Evolutionary conservation across 2,797 vertebrate genomes (phyloP).

Genomic region (Anguilla megastoma): DNA sequence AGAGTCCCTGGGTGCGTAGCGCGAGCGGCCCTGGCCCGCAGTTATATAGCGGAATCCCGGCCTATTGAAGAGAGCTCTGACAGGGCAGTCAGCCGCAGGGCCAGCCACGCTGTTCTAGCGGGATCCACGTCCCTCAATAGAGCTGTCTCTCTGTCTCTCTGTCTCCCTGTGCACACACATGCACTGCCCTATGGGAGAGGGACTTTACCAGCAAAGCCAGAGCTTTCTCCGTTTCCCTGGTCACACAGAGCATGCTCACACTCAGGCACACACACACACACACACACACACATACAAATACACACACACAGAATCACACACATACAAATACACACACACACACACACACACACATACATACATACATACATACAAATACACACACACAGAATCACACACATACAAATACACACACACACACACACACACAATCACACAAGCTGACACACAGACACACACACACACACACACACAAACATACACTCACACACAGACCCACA

Average conservation of each 20-base stretch:
- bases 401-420: not conserved
- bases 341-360: not conserved
- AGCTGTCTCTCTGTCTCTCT: conserved; percentile 50
- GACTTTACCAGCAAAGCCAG: conserved; percentile 72
- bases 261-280: not conserved
- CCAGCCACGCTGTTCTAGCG: conserved; percentile 65
- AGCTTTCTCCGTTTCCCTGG: conserved; percentile 56
- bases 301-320: not conserved
- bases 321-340: not conserved
- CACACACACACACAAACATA: not conserved
- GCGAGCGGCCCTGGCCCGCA: conserved; percentile 40
- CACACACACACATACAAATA: not conserved
- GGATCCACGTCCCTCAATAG: conserved; percentile 53
- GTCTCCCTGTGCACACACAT: conserved; percentile 37
- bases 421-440: conserved; percentile 47
- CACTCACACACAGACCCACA: not conserved
- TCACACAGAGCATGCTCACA: not conserved
- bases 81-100: conserved; percentile 62
- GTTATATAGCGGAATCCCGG: conserved; percentile 63
- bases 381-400: not conserved
- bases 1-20: conserved; percentile 16
- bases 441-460: conserved; percentile 47
- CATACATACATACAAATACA: not conserved
- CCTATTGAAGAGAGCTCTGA: conserved; percentile 66
- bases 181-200: conserved; percentile 54